Evolutionary conservation across 2,888 invertebrate genomes (phyloP).

Genomic region (Aromia moschata): DNA sequence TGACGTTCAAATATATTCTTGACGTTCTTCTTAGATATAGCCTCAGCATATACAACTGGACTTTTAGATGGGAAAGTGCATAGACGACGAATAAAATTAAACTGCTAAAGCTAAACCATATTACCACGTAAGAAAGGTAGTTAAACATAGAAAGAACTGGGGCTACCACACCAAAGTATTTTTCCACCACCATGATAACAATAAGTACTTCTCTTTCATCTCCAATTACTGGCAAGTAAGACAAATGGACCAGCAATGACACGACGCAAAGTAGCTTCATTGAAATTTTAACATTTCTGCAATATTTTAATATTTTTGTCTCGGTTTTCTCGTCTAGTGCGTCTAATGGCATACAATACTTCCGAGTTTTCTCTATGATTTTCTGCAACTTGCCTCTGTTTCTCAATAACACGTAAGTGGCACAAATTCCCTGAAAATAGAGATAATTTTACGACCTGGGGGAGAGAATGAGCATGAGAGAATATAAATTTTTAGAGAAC

Average conservation of each 20-base stretch:
- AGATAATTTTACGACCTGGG: too few relatives aligned
- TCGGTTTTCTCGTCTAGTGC: not conserved
- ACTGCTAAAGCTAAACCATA: not conserved
- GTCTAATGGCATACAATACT: not conserved
- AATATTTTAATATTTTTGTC: conserved; percentile 1
- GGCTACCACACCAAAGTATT: not conserved
- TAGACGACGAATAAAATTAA: not conserved
- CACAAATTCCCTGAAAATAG: not conserved
- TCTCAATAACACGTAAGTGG: not conserved
- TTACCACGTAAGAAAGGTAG: not conserved
- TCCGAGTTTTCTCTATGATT: not conserved
- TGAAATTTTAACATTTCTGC: conserved; percentile 1
- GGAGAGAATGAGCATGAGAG: too few relatives aligned
- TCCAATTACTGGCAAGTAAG: not conserved
- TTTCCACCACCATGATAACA: not conserved
- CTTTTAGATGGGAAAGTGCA: not conserved
- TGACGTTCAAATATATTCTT: not conserved
- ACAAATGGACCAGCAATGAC: not conserved
- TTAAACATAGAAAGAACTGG: not conserved
- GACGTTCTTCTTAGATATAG: not conserved
- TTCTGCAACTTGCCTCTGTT: not conserved
- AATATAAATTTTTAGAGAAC: too few relatives aligned
- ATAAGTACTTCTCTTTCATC: not conserved
- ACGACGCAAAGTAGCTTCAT: not conserved
- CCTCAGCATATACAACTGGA: conserved; percentile 3